Evolutionary conservation across 2,888 invertebrate species (phyloP), one percentile per base, ranked within the genome.

Genomic region (Heterodera filipjevi): DNA sequence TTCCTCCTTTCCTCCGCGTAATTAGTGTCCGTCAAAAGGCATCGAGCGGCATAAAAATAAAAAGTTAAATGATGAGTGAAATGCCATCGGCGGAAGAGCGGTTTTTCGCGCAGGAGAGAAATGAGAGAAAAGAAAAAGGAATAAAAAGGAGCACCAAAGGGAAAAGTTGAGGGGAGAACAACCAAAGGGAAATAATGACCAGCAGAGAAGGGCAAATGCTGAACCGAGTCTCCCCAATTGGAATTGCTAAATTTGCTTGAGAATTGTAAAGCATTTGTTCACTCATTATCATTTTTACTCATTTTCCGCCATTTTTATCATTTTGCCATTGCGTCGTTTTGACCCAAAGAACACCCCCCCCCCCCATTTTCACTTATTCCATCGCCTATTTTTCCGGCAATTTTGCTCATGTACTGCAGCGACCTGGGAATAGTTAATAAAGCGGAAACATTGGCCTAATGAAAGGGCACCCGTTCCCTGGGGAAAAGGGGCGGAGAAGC

Each of bases 371-470:
- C 59, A 6, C 59, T 12, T 59, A 59, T 27, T 59, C n/a, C 59
- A 59, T n/a, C 22, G 59, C 59, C n/a, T 22, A 59, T n/a, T 59
- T 22, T 59, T n/a, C 59, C 59, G 59, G 59, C n/a, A 59, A 59
- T 59, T 59, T 59, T n/a, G 59, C 10, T 27, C 59, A 19, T 8
- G 59, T n/a, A 5, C 12, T 59, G 12, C 33, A 33, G 5, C 33
- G 68, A 68, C 68, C 68, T 68, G 68, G 22, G 68, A 68, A 68
- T 68, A 33, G 68, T 35, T 68, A 68, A 68, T 68, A 35, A 68
- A 68, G 68, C 68, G 68, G 68, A 68, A 68, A 68, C 68, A 68
- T 35, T 32, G 68, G 68, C 68, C 68, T 68, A 68, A 68, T 68
- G 68, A 68, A 68, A 68, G 68, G 68, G 68, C 68, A 68, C 27